Conservation (phyloP, 2,113 vertebrate genomes). For the Sinocyclocheilus anophthalmus region DNA sequence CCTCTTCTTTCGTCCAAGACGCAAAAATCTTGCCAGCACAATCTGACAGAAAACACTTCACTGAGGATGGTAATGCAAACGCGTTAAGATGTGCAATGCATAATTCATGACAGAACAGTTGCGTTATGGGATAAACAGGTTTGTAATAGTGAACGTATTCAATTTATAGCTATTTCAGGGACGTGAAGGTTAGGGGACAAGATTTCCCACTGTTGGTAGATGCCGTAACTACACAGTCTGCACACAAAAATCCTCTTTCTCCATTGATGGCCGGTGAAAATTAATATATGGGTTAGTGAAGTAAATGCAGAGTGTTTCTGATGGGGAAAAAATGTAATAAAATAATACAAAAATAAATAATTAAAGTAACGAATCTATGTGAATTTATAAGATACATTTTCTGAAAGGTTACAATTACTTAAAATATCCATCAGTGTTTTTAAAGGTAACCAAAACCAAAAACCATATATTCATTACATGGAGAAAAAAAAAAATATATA, state of each 20-base stretch:
- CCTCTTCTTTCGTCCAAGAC: neutral
- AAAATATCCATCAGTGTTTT: neutral
- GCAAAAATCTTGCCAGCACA: neutral
- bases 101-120: neutral
- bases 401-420: neutral
- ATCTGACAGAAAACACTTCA: slow-evolving; percentile 24
- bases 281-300: neutral
- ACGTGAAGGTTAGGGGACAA: neutral
- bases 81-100: slow-evolving; percentile 5
- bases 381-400: neutral
- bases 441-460: neutral
- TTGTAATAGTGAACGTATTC: neutral
- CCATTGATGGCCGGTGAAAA: neutral
- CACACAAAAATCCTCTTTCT: neutral
- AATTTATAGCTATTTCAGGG: neutral
- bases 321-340: neutral
- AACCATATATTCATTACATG: neutral
- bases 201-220: neutral
- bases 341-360: neutral
- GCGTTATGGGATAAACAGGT: neutral
- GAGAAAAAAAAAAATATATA: no score
- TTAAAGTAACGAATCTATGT: neutral
- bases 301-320: neutral
- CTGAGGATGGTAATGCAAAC: slow-evolving; percentile 3
- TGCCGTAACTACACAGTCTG: neutral